phyloP scores from a whole-genome alignment of 2,888 invertebrate genomes.

The Molorchus minor region DNA sequence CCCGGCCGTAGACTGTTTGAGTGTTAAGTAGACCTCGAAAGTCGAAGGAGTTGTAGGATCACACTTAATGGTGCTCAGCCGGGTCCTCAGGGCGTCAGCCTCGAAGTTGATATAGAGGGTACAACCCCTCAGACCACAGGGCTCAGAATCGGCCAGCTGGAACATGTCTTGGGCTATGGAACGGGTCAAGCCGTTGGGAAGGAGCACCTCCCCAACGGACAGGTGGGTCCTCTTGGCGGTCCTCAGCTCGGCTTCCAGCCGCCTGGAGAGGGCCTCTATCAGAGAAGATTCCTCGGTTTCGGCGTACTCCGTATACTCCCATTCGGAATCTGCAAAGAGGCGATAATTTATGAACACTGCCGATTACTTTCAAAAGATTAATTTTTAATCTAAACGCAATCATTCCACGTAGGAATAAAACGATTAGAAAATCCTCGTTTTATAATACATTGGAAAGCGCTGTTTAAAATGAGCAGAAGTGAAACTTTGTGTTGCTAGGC shows the following conservation, averaged over 20 bases:
- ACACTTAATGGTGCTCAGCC: constrained; percentile 82
- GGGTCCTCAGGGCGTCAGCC: constrained; percentile 71
- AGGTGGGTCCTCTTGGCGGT: constrained; percentile 82
- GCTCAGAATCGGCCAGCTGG: constrained; percentile 83
- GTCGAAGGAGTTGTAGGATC: constrained; percentile 87
- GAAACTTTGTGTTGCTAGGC: constrained; percentile 38
- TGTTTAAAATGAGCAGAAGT: constrained; percentile 32
- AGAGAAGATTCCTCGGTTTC: constrained; percentile 65
- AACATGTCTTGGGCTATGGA: constrained; percentile 81
- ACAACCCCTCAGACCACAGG: constrained; percentile 88
- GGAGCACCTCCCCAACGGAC: constrained; percentile 82
- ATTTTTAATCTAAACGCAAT: not conserved
- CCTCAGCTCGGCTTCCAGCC: constrained; percentile 80
- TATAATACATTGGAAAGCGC: constrained; percentile 34
- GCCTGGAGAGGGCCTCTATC: constrained; percentile 75
- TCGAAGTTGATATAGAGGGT: constrained; percentile 84
- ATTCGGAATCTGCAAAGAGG: constrained; percentile 40
- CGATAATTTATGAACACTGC: constrained; percentile 7
- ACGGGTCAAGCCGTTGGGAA: constrained; percentile 82
- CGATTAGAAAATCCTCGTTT: constrained; percentile 9
- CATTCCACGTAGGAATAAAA: not conserved
- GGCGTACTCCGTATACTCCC: constrained; percentile 49
- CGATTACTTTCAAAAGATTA: not conserved
- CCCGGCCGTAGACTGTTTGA: constrained; percentile 83
- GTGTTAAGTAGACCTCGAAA: constrained; percentile 86